Evolutionary conservation across 2,888 invertebrate species (phyloP), one percentile per base, ranked within the genome.

Genomic region (Malthinus seriepunctatus): DNA sequence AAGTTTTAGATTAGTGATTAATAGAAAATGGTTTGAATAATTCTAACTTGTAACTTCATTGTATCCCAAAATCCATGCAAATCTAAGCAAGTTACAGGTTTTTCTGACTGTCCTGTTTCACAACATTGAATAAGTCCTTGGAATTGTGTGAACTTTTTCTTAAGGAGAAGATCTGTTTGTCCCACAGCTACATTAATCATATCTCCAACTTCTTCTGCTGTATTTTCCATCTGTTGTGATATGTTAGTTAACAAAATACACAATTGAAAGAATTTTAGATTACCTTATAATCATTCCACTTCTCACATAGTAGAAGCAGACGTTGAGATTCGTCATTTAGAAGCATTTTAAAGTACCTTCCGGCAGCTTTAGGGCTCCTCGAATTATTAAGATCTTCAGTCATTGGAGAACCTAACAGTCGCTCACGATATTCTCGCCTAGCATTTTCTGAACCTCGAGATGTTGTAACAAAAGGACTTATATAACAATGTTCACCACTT

Each of bases 51-150:
- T 77, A 91, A 85, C 66, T 85, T 85, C 34, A 91, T 85, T 88
- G 91, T 89, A 70, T 93, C 93, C 93, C 93, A 94, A 80, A 93
- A 94, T 23, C 93, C 93, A 67, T 88, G 89, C 52, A 94, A 81
- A 79, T 94, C 94, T 5, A 85, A 83, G 57, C 84, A 82, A 0
- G 84, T 86, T 38, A 89, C 83, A 8, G 83, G 77, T 63, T 82
- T 81, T 31, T 78, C 73, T n/a, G 80, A 81, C 31, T 79, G 74
- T 23, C 68, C 65, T 12, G 64, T 32, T 32, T 55, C 53, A 71
- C 77, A 81, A 0, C 73, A 68, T 52, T 78, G 76, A 65, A 85
- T 85, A 42, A 90, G 79, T 37, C 81, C 78, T 46, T 83, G 80
- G 75, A 93, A 93, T 79, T 93, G 90, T 72, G 86, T 81, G 74